Percentiles rank a stretch among this genome's conserved stretches.
These are phyloP conservation scores for Zoanthus solanderi DNA, from an alignment of 92 coral and sea anemone species.

Conservation along the genomic window DNA sequence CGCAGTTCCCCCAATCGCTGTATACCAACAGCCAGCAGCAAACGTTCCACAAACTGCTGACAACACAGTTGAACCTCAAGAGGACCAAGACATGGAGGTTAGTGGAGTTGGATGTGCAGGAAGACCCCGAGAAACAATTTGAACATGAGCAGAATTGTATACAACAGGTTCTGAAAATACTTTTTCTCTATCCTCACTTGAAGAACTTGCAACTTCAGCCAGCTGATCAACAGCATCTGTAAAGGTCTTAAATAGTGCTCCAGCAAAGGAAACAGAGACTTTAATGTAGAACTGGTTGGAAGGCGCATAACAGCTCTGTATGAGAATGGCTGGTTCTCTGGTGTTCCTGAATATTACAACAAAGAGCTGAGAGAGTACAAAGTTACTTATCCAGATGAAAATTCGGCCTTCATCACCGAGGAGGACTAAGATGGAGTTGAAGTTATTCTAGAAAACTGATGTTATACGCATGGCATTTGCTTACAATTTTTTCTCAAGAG, in stretches of 20 bases:
- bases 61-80: conserved; percentile 18
- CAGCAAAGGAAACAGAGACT: conserved; percentile 42
- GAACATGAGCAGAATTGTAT: background rate
- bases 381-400: conserved; percentile 46
- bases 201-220: too few relatives aligned
- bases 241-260: too few relatives aligned
- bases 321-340: conserved; percentile 56
- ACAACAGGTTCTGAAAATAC: too few relatives aligned
- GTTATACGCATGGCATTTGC: conserved; percentile 9
- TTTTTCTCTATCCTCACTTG: too few relatives aligned
- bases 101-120: conserved; percentile 40
- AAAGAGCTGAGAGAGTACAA: conserved; percentile 51
- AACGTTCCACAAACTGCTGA: conserved; percentile 58
- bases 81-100: conserved; percentile 40
- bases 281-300: conserved; percentile 45
- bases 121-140: conserved; percentile 48
- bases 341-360: conserved; percentile 34
- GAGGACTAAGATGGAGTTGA: conserved; percentile 60
- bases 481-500: conserved; percentile 1
- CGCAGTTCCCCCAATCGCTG: conserved; percentile 40
- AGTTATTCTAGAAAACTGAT: conserved; percentile 37
- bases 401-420: conserved; percentile 41
- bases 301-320: conserved; percentile 52
- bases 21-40: conserved; percentile 52
- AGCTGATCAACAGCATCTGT: too few relatives aligned